Evolutionary conservation across 1,140 invertebrate genomes (phyloP).

Genomic region (Yoshiicerus persimilis): DNA sequence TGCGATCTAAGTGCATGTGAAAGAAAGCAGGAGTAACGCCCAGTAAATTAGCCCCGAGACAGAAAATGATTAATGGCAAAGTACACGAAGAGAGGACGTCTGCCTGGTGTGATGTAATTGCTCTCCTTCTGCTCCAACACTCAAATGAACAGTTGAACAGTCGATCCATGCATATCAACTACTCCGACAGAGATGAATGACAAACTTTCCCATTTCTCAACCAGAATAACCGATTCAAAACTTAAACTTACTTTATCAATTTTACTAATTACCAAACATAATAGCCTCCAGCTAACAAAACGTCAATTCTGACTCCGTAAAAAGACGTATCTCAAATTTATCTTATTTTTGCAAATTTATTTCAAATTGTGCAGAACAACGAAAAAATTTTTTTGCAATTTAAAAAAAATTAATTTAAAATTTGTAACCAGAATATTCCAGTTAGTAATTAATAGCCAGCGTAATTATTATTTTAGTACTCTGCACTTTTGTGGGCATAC

Average conservation of each 20-base stretch:
- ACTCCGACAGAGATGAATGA: not conserved
- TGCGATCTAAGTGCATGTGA: not conserved
- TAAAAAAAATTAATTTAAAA: too few relatives aligned
- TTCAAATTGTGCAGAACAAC: too few relatives aligned
- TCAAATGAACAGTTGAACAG: not conserved
- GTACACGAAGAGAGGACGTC: not conserved
- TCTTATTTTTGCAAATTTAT: too few relatives aligned
- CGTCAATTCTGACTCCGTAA: too few relatives aligned
- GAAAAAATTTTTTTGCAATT: too few relatives aligned
- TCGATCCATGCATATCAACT: too few relatives aligned
- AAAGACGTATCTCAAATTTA: too few relatives aligned
- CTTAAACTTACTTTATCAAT: not conserved
- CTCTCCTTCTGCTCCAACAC: not conserved
- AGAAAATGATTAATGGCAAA: conserved; percentile 15
- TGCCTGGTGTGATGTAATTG: not conserved
- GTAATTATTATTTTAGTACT: too few relatives aligned
- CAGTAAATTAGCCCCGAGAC: conserved; percentile 13
- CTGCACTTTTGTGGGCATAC: too few relatives aligned
- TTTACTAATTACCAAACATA: not conserved
- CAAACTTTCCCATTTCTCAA: not conserved
- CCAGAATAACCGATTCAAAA: not conserved
- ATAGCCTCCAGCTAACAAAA: not conserved
- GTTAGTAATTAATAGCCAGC: too few relatives aligned
- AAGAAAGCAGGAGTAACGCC: not conserved
- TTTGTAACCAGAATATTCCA: too few relatives aligned